These are phyloP conservation scores for Lysandra coridon DNA, from an alignment of 2,888 invertebrate species.

Conservation along the genomic window DNA sequence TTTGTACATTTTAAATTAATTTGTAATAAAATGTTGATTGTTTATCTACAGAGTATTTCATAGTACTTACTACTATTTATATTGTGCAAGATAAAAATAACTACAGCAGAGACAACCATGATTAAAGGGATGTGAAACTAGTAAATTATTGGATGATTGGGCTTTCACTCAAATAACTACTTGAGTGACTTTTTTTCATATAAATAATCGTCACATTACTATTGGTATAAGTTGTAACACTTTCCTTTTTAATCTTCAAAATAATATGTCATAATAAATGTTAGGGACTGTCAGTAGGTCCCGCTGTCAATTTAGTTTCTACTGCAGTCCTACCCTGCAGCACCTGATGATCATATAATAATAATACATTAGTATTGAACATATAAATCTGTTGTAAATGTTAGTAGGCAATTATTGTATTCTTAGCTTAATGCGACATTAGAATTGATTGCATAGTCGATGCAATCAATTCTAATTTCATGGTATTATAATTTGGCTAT, in stretches of 20 bases:
- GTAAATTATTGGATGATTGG: background rate
- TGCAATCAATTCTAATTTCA: background rate
- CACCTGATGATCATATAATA: background rate
- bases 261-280: background rate
- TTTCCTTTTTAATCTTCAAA: background rate
- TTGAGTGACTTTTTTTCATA: background rate
- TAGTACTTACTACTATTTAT: constrained; percentile 12
- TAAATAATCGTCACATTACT: background rate
- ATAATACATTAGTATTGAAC: background rate
- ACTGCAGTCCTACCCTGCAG: background rate
- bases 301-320: background rate
- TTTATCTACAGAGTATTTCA: constrained; percentile 38
- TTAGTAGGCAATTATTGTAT: background rate
- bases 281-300: background rate
- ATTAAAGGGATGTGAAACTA: background rate
- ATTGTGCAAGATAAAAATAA: background rate
- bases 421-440: background rate
- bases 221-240: background rate
- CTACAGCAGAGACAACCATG: background rate
- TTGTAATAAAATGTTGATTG: constrained; percentile 43
- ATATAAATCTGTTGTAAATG: background rate
- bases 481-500: background rate
- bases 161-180: background rate
- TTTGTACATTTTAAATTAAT: constrained; percentile 48
- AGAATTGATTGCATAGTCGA: background rate